Percentiles rank a stretch among this genome's conserved stretches.
Evolutionary conservation across 2,888 invertebrate species (phyloP).

Genomic region (Pecten maximus): DNA sequence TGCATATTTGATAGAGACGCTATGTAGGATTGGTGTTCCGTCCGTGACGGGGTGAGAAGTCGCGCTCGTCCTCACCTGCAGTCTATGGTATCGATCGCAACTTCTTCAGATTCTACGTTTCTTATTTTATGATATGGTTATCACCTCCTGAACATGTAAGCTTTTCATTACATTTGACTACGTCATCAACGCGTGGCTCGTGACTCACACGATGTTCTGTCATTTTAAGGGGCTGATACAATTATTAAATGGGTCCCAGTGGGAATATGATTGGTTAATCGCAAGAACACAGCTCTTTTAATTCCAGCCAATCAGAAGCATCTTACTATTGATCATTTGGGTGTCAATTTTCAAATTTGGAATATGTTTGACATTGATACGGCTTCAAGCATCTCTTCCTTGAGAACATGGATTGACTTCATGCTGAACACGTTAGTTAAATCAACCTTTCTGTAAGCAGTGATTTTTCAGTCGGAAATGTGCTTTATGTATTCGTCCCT

Average conservation of each 20-base stretch:
- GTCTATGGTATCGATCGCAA: not conserved
- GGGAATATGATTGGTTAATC: not conserved
- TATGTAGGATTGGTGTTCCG: not conserved
- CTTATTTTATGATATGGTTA: not conserved
- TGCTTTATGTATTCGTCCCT: too few relatives aligned
- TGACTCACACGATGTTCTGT: not conserved
- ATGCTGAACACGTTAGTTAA: not conserved
- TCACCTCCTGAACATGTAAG: not conserved
- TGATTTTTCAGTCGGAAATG: too few relatives aligned
- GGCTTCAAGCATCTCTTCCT: not conserved
- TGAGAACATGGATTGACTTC: not conserved
- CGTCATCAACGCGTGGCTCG: conserved; percentile 1
- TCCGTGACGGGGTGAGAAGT: conserved; percentile 6
- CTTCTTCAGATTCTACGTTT: not conserved
- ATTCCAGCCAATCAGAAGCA: not conserved
- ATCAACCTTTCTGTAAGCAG: too few relatives aligned
- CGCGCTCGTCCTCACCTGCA: not conserved
- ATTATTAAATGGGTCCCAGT: not conserved
- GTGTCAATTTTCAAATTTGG: not conserved
- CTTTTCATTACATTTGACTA: not conserved
- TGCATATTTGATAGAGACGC: not conserved
- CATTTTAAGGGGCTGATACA: not conserved
- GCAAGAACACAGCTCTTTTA: not conserved
- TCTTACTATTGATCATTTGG: not conserved
- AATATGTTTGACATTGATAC: not conserved